phyloP scores from a whole-genome alignment of 2,888 invertebrate species.

The Aphelenchoides bicaudatus region DNA sequence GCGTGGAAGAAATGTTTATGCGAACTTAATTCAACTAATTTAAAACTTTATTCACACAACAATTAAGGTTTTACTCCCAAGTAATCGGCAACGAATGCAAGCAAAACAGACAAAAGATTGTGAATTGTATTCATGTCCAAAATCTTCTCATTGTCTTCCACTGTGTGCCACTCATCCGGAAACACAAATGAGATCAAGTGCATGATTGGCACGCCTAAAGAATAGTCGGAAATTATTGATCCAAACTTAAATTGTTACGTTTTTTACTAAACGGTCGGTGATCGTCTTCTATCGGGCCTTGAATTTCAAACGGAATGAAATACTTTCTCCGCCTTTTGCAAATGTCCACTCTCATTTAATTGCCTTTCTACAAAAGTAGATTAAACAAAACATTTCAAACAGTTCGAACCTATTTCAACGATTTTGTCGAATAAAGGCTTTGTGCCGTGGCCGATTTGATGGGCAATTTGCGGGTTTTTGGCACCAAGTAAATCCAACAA shows the following conservation, averaged over 20 bases:
- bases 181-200: conserved; percentile 89
- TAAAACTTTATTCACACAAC: too few relatives aligned
- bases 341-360: conserved; percentile 14
- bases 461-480: conserved; percentile 78
- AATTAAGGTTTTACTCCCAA: conserved; percentile 32
- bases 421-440: conserved; percentile 73
- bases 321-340: conserved; percentile 50
- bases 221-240: conserved; percentile 8
- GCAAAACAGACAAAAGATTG: conserved; percentile 82
- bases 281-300: conserved; percentile 77
- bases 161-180: conserved; percentile 84
- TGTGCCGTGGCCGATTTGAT: conserved; percentile 73
- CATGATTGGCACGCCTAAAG: conserved; percentile 79
- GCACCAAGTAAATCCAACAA: conserved; percentile 87
- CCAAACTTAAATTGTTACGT: conserved; percentile 46
- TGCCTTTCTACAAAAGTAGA: conserved; percentile 20
- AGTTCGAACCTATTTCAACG: conserved; percentile 67
- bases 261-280: conserved; percentile 74
- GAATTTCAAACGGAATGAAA: conserved; percentile 43
- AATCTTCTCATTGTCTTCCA: conserved; percentile 73
- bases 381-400: conserved; percentile 3
- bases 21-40: too few relatives aligned
- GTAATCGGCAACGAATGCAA: conserved; percentile 69
- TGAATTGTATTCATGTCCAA: conserved; percentile 77
- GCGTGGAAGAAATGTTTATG: too few relatives aligned